Conservation (phyloP, 2,113 vertebrate species). For the Scytalopus superciliaris region DNA sequence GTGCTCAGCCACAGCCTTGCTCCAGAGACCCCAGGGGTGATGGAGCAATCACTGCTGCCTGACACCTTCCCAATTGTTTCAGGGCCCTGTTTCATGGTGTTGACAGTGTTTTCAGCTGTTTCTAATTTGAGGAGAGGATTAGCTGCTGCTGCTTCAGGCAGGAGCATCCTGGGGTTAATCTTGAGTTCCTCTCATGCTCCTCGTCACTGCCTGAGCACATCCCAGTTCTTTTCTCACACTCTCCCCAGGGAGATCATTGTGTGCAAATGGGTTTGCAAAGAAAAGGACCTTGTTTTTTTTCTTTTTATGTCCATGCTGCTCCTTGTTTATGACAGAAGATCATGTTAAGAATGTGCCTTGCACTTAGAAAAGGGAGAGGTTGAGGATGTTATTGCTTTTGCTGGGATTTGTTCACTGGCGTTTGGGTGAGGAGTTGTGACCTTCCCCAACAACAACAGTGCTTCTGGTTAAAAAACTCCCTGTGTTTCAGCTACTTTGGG, state of each 20-base stretch:
- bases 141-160: neutral
- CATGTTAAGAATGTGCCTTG: neutral
- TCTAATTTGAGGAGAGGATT: neutral
- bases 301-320: neutral
- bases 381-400: neutral
- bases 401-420: fast-evolving
- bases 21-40: neutral
- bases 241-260: neutral
- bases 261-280: neutral
- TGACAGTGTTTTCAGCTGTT: fast-evolving
- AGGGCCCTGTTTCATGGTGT: neutral
- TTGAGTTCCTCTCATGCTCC: neutral
- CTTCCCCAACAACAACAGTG: neutral
- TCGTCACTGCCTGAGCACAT: neutral
- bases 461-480: neutral
- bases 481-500: neutral
- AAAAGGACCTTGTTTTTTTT: neutral
- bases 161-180: neutral
- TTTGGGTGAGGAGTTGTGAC: neutral
- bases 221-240: neutral
- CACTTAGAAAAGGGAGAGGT: neutral
- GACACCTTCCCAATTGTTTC: neutral
- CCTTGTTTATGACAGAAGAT: neutral
- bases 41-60: neutral
- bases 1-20: neutral